Evolutionary conservation across 92 coral and sea anemone genomes (phyloP).

Genomic region (Zoanthus gigantus): DNA sequence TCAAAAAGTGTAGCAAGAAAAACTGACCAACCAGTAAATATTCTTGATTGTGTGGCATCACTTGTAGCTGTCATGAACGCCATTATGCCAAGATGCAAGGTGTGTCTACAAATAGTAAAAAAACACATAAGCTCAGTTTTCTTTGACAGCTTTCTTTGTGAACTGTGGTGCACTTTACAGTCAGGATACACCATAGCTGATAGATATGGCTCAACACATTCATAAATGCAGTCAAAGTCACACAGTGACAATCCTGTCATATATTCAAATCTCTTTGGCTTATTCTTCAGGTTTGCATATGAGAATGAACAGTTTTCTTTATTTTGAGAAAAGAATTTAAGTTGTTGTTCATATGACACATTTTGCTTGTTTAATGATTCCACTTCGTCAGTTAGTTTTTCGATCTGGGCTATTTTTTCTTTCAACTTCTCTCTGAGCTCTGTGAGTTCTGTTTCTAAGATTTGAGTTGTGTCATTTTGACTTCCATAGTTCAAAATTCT

Average conservation of each 20-base stretch:
- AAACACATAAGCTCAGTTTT: conserved; percentile 64
- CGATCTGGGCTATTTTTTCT: conserved; percentile 48
- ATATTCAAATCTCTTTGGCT: conserved; percentile 57
- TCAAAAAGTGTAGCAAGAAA: conserved; percentile 39
- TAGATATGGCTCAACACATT: conserved; percentile 58
- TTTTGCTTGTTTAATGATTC: conserved; percentile 42
- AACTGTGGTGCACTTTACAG: conserved; percentile 52
- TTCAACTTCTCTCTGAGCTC: conserved; percentile 45
- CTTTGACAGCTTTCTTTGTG: conserved; percentile 56
- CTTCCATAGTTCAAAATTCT: conserved; percentile 51
- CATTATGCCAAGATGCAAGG: conserved; percentile 54
- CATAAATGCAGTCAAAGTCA: conserved; percentile 60
- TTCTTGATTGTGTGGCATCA: conserved; percentile 31
- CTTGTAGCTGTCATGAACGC: conserved; percentile 55
- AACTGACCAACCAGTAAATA: conserved; percentile 42
- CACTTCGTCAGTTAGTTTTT: conserved; percentile 46
- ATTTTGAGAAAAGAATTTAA: conserved; percentile 37
- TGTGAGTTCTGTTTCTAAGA: conserved; percentile 51
- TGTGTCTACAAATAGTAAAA: conserved; percentile 60
- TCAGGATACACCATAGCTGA: conserved; percentile 59
- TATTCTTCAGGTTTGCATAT: conserved; percentile 28
- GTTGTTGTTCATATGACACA: conserved; percentile 38
- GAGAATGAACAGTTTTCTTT: conserved; percentile 47
- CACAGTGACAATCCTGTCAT: conserved; percentile 58
- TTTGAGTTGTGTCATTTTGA: conserved; percentile 28